Base-by-base conservation (phyloP, 2,797 vertebrate genomes). In the Onychomys torridus region DNA sequence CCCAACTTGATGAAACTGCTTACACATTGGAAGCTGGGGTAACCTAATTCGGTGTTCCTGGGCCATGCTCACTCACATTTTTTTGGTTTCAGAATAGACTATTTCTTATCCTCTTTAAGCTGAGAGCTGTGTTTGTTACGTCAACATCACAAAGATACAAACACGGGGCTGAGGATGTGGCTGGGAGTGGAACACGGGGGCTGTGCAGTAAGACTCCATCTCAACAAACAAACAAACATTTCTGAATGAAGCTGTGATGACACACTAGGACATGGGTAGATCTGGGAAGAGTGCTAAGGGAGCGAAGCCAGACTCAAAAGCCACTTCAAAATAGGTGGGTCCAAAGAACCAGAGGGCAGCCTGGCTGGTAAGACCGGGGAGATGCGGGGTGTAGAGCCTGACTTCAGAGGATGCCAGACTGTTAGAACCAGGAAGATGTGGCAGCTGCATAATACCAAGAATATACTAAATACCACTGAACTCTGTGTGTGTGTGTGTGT, bases 251-350 rank as follows among this genome's bases (percentile, higher is more conserved):
- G 27, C 1, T 73, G 23, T 23, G 16, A 19, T 23, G 16, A 16
- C 14, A 10, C 0, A 4, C 34, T 71, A 16, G n/a, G 63, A 52
- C 12, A 27, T 25, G 63, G 32, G 0, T 2, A 32, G 52, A 4
- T 5, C 32, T 10, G 23, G 40, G 16, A n/a, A 12, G 25, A 16
- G 2, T 7, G 16, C 77, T 43, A 34, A 43, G 11, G 19, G 2
- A 25, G 14, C 34, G 13, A 55, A 55, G 19, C 11, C 73, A 77
- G 81, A 11, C 27, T 23, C n/a, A 25, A 75, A 21, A 61, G 81
- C 27, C 69, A 32, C 43, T 13, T 37, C 14, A 29, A 27, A 84
- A 14, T 7, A 25, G 32, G 10, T 5, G 19, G 71, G 34, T 29
- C 55, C 40, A 37, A 25, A n/a, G 13, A 52, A 40, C 37, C 43